A percentile compares a stretch with the other conserved stretches of the same genome.
Conservation (phyloP, 2,113 vertebrate genomes). For the Asarcornis scutulata region DNA sequence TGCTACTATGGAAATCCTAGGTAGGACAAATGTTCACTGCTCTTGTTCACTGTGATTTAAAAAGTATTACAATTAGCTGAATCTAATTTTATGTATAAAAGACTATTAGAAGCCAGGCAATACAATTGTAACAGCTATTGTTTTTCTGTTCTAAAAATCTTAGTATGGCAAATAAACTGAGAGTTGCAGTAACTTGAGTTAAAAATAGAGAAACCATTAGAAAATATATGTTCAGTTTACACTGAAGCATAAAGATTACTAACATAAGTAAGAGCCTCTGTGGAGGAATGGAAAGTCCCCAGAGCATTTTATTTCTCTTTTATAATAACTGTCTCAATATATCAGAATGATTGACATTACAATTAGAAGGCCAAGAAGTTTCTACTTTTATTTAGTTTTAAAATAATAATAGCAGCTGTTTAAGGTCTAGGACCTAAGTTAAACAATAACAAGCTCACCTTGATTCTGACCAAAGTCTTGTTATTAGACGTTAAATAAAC, state of each 20-base stretch:
- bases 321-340: neutral
- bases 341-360: neutral
- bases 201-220: neutral
- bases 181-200: neutral
- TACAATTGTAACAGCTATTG: neutral
- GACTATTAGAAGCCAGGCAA: neutral
- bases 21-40: fast-evolving
- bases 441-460: neutral
- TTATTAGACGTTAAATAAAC: neutral
- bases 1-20: neutral
- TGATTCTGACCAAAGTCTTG: neutral
- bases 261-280: neutral
- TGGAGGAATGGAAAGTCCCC: neutral
- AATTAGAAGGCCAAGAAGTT: neutral
- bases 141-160: neutral
- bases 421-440: neutral
- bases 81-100: neutral
- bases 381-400: neutral
- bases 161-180: neutral
- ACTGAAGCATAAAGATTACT: neutral
- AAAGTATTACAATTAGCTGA: neutral
- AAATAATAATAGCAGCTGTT: neutral
- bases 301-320: neutral
- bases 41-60: neutral
- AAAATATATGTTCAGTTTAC: neutral